Base-by-base conservation (phyloP, 2,888 invertebrate genomes). In the Volucella bombylans region DNA sequence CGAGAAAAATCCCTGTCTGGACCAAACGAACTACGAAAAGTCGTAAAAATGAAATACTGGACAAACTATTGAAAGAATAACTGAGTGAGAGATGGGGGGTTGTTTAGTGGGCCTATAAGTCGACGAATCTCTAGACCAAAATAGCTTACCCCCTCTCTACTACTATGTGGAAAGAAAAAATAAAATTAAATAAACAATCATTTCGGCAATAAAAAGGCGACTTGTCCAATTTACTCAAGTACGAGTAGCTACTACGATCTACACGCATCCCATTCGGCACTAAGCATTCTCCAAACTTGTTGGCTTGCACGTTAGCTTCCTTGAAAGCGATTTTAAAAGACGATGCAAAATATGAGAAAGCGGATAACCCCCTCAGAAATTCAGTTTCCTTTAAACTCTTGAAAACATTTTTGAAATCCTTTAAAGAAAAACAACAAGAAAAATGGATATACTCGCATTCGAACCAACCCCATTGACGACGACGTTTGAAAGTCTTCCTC, bases 261-360 rank as follows among this genome's bases (percentile, higher is more conserved):
- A 52, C 61, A 69, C 68, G 57, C 65, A 79, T 83, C 73, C 45
- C 61, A 65, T 67, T 59, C 41, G 50, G 31, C 4, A 43, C 39
- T 65, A 71, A 78, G 55, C 64, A 78, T 65, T 49, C 43, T 52
- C 39, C 31, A 77, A 67, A 83, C 83, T 83, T 83, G 74, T 83
- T 83, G 80, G 80, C 61, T 80, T 72, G 57, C 69, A 69, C 57
- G 68, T 39, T n/a, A 49, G 74, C 57, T 77, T 82, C 77, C 71
- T 77, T 76, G 54, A 69, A 82, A 69, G 64, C 61, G 74, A 69
- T 83, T 80, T 47, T 61, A 65, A 68, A 49, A 31, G 11, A 23
- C 12, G 18, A 12, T 4, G 2, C 8, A 38, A 31, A 14, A 12
- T 31, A 41, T 11, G 14, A 9, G 49, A 12, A 10, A 49, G 15